Conservation (phyloP, 2,888 invertebrate genomes). For the Cordilura impudica region DNA sequence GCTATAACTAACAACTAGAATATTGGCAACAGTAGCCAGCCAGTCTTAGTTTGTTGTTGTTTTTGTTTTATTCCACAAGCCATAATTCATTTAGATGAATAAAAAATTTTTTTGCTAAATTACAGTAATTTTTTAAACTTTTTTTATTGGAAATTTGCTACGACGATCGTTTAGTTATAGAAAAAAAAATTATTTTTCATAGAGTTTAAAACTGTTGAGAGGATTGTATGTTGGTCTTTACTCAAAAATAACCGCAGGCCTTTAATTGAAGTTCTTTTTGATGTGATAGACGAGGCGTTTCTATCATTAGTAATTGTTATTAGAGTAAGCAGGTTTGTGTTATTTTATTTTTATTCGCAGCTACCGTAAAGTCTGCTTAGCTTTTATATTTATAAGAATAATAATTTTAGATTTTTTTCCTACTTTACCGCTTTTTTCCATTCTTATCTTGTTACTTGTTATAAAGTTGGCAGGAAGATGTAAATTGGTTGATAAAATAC, state of each 20-base stretch:
- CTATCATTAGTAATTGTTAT: slow-evolving; percentile 26
- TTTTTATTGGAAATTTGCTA: not conserved
- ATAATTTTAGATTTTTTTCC: not conserved
- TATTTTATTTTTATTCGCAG: not conserved
- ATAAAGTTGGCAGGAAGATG: not conserved
- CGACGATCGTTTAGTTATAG: not conserved
- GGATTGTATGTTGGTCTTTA: not conserved
- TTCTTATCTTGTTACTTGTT: not conserved
- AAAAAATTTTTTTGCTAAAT: slow-evolving; percentile 26
- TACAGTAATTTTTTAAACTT: slow-evolving; percentile 11
- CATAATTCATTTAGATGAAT: slow-evolving; percentile 1
- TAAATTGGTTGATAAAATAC: not conserved
- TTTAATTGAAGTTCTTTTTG: slow-evolving; percentile 13
- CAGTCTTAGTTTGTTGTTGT: not conserved
- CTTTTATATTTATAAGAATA: not conserved
- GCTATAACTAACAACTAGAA: not conserved
- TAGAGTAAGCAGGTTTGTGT: not conserved
- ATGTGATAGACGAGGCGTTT: slow-evolving; percentile 34
- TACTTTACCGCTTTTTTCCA: no score
- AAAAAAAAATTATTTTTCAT: slow-evolving; percentile 5
- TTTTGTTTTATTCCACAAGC: not conserved
- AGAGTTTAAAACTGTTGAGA: slow-evolving; percentile 11
- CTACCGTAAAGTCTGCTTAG: not conserved
- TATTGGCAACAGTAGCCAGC: slow-evolving; percentile 5
- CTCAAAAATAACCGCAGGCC: slow-evolving; percentile 26